Conservation (phyloP, 2,888 invertebrate species). For the Xestia rhomboidea region DNA sequence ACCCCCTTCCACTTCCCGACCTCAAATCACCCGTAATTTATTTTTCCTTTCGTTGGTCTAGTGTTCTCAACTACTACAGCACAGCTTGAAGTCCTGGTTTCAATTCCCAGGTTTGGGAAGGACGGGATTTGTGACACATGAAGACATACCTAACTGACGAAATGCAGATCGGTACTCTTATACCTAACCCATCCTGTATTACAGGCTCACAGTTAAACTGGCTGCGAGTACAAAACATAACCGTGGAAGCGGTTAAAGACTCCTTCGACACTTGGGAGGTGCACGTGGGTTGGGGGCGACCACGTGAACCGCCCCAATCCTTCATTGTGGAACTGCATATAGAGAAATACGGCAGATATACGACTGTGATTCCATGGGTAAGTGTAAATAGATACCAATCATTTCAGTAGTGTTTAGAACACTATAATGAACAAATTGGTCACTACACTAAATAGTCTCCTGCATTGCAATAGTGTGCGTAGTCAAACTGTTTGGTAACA, state of each 20-base stretch:
- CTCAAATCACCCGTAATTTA: too few species aligned
- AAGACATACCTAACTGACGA: too few species aligned
- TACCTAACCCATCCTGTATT: too few species aligned
- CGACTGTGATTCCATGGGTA: constrained; percentile 73
- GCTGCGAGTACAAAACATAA: constrained; percentile 56
- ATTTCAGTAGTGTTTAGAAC: too few species aligned
- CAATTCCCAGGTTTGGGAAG: too few species aligned
- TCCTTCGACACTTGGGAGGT: constrained; percentile 73
- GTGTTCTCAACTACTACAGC: too few species aligned
- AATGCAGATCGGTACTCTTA: too few species aligned
- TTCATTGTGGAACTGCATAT: constrained; percentile 77
- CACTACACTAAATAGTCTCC: background rate
- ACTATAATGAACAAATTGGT: background rate
- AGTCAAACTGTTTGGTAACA: background rate
- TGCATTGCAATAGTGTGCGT: background rate
- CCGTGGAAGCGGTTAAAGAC: constrained; percentile 60
- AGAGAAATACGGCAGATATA: constrained; percentile 44
- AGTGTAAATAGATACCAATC: constrained; percentile 53
- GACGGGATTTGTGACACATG: too few species aligned
- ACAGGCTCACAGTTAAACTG: too few species aligned
- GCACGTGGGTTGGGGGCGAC: constrained; percentile 74
- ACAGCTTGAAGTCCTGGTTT: too few species aligned
- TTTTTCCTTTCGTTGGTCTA: too few species aligned
- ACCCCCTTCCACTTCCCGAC: too few species aligned
- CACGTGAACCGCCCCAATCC: constrained; percentile 64